phyloP scores from a whole-genome alignment of 2,113 vertebrate species.

The Phoxinus phoxinus region DNA sequence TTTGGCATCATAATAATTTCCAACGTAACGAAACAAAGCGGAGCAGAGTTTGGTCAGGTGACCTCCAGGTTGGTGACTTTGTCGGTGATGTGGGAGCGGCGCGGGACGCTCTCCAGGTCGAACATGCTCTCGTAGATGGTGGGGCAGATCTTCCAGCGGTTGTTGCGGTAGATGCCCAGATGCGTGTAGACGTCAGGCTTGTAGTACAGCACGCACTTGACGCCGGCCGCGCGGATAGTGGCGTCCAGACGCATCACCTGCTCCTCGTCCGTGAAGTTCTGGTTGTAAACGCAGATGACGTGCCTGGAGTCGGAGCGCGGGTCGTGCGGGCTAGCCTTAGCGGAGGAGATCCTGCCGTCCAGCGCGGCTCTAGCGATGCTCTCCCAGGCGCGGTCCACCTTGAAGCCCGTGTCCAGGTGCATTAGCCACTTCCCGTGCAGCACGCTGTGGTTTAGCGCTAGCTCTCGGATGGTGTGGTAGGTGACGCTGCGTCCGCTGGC shows the following conservation, averaged over 20 bases:
- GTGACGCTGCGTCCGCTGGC: slow-evolving; percentile 76
- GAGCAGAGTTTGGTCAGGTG: slow-evolving; percentile 76
- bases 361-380: slow-evolving; percentile 81
- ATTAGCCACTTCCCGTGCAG: slow-evolving; percentile 89
- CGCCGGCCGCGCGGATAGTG: slow-evolving; percentile 79
- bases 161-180: slow-evolving; percentile 88
- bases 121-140: slow-evolving; percentile 92
- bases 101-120: slow-evolving; percentile 84
- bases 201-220: slow-evolving; percentile 86
- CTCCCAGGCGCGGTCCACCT: slow-evolving; percentile 88
- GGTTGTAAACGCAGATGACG: slow-evolving; percentile 87
- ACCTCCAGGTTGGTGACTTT: slow-evolving; percentile 84
- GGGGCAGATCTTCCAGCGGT: slow-evolving; percentile 89
- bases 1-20: too few species aligned
- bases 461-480: slow-evolving; percentile 82
- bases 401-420: slow-evolving; percentile 87
- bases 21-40: too few species aligned
- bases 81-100: slow-evolving; percentile 84
- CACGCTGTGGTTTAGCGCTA: slow-evolving; percentile 85
- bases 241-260: slow-evolving; percentile 81
- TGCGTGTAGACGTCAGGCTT: slow-evolving; percentile 90
- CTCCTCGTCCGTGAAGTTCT: slow-evolving; percentile 85
- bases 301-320: slow-evolving; percentile 74
- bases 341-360: slow-evolving; percentile 78
- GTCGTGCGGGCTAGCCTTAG: slow-evolving; percentile 80